Evolutionary conservation across 1,140 invertebrate genomes (phyloP).

Genomic region (Bactericera cockerelli): DNA sequence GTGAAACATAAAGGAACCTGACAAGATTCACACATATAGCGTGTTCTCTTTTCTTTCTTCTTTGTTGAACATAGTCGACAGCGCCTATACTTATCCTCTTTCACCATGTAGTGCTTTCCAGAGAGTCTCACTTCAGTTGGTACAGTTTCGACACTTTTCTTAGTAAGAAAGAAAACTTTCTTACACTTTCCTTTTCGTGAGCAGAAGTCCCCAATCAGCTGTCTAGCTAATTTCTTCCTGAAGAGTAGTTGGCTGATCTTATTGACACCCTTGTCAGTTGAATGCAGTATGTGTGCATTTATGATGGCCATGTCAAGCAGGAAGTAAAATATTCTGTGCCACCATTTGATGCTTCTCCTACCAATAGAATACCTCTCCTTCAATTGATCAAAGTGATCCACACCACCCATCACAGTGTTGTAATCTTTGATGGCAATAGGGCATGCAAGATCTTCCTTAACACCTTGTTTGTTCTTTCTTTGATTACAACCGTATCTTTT

Average conservation of each 20-base stretch:
- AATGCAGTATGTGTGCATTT: neutral
- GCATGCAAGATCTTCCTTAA: no score
- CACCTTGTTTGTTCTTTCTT: no score
- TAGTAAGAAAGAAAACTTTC: no score
- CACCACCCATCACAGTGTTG: constrained; percentile 28
- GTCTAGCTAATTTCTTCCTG: neutral
- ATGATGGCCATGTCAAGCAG: neutral
- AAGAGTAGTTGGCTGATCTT: neutral
- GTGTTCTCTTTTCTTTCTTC: constrained; percentile 16
- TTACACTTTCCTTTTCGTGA: neutral
- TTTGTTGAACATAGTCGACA: constrained; percentile 15
- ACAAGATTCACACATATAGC: constrained; percentile 9
- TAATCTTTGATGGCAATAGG: neutral
- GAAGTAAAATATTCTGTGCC: constrained; percentile 28
- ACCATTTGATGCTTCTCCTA: constrained; percentile 28
- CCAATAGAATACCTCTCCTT: constrained; percentile 26
- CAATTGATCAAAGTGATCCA: constrained; percentile 28
- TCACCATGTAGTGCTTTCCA: neutral
- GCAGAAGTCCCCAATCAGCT: neutral
- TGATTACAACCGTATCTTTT: no score
- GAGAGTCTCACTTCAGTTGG: neutral
- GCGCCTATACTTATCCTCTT: constrained; percentile 10
- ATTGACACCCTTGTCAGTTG: neutral
- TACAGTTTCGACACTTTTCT: neutral
- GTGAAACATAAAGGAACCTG: constrained; percentile 10